phyloP scores from a whole-genome alignment of 92 coral and sea anemone genomes.

The Epizoanthus scotinus region DNA sequence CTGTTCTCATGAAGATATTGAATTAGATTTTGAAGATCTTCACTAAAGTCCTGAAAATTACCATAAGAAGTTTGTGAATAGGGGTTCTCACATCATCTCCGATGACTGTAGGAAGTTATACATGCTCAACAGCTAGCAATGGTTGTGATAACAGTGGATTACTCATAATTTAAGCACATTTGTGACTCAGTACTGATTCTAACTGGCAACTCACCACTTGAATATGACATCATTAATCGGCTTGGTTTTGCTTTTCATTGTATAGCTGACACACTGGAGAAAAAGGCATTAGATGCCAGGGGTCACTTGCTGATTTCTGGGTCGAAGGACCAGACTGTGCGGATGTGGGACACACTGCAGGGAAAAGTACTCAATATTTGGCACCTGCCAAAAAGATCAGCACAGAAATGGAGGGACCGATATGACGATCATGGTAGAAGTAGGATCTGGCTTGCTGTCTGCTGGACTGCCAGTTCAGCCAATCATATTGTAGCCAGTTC shows the following conservation, averaged over 20 bases:
- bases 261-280: conserved; percentile 62
- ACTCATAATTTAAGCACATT: too few species aligned
- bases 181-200: too few species aligned
- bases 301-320: conserved; percentile 84
- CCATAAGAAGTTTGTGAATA: too few species aligned
- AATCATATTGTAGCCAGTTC: conserved; percentile 78
- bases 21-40: too few species aligned
- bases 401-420: conserved; percentile 76
- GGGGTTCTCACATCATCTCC: too few species aligned
- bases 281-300: conserved; percentile 58
- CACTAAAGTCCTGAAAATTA: too few species aligned
- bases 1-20: too few species aligned
- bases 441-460: conserved; percentile 89
- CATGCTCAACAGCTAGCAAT: too few species aligned
- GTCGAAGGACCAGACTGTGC: conserved; percentile 88
- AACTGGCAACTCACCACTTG: not conserved
- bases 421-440: conserved; percentile 78
- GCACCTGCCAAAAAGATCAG: conserved; percentile 80
- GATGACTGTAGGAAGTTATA: too few species aligned
- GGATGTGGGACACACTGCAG: conserved; percentile 83
- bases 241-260: not conserved
- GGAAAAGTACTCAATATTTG: conserved; percentile 74
- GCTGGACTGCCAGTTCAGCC: conserved; percentile 79
- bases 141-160: not conserved
- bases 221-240: not conserved